Conservation (phyloP, 1,140 invertebrate species). For the Frieseomelitta varia region DNA sequence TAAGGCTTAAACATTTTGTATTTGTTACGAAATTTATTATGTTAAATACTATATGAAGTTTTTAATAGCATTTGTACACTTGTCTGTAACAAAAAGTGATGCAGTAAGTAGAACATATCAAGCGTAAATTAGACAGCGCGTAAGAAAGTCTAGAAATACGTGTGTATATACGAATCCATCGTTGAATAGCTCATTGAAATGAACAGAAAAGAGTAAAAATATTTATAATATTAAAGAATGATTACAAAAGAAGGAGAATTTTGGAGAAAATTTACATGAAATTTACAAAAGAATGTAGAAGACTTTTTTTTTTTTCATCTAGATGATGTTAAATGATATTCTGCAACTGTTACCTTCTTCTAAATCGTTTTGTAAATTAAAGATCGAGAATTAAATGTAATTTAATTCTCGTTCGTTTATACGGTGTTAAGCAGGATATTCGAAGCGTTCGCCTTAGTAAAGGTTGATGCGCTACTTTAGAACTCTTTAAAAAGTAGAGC, state of each 20-base stretch:
- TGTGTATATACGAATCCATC: neutral
- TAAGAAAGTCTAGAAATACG: neutral
- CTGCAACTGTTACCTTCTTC: neutral
- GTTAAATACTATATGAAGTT: no score
- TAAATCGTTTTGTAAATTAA: neutral
- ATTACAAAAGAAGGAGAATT: neutral
- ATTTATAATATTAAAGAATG: neutral
- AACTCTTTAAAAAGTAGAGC: conserved; percentile 1
- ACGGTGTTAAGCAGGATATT: neutral
- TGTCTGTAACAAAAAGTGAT: neutral
- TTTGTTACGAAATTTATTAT: no score
- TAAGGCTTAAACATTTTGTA: no score
- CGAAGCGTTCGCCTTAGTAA: neutral
- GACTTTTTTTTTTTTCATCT: no score
- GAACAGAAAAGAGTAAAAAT: neutral
- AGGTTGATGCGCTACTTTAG: neutral
- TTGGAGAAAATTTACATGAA: neutral
- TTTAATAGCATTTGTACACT: no score
- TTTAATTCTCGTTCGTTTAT: neutral
- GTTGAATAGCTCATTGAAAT: neutral
- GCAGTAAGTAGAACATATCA: neutral
- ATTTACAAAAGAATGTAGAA: neutral
- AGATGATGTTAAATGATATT: no score
- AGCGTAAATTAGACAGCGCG: neutral
- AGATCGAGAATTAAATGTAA: no score